A percentile compares a stretch with the other conserved stretches of the same genome.
These are phyloP conservation scores for Antrozous pallidus DNA, from an alignment of 2,797 vertebrate species.

Conservation along the genomic window DNA sequence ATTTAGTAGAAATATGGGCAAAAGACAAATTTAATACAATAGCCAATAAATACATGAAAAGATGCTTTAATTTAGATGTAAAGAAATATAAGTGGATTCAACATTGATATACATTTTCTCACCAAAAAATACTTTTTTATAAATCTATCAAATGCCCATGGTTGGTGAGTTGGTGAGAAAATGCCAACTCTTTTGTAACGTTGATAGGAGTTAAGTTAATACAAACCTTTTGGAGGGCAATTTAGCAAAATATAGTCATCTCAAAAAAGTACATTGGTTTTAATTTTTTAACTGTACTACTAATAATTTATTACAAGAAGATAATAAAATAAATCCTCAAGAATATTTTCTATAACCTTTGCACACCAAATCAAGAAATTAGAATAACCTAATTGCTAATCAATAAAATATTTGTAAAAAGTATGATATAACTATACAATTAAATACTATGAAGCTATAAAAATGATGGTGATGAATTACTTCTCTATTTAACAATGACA, in stretches of 20 bases:
- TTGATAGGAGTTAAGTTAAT: neutral
- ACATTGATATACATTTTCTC: neutral
- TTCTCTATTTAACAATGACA: neutral
- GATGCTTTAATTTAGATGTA: neutral
- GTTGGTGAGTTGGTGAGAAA: neutral
- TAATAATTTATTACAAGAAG: neutral
- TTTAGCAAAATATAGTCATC: neutral
- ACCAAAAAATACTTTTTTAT: neutral
- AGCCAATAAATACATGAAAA: neutral
- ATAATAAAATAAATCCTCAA: neutral
- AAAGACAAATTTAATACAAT: neutral
- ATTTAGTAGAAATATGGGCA: neutral
- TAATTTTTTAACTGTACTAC: neutral
- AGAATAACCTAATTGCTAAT: neutral
- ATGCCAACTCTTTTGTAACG: neutral
- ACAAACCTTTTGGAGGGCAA: neutral
- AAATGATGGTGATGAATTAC: neutral
- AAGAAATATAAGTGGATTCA: neutral
- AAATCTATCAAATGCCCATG: neutral
- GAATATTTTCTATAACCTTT: slow-evolving; percentile 5
- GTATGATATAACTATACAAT: neutral
- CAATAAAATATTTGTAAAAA: neutral
- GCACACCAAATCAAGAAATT: neutral
- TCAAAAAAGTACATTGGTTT: neutral
- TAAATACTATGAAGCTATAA: neutral